Percentiles rank a stretch among this genome's conserved stretches.
Conservation (phyloP, 1,140 invertebrate genomes). For the Melipona quadrifasciata region DNA sequence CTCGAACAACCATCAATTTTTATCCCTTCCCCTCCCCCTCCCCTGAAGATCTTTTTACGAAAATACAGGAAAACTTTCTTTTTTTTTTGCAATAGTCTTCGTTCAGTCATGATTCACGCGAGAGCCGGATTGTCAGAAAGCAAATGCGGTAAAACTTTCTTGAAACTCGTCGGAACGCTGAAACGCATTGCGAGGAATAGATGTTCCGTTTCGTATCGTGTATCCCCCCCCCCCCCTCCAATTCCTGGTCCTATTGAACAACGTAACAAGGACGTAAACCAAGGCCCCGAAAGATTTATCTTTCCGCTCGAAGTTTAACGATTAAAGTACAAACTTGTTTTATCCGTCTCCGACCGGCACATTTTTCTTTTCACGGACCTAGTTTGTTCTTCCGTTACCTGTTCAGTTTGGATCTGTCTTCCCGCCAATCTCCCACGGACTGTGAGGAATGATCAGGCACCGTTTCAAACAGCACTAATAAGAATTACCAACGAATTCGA, state of each 20-base stretch:
- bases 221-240: not conserved
- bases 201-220: not conserved
- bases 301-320: conserved; percentile 35
- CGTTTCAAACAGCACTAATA: not conserved
- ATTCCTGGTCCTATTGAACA: conserved; percentile 9
- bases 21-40: not conserved
- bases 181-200: not conserved
- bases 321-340: conserved; percentile 30
- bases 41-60: not conserved
- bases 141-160: conserved; percentile 17
- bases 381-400: not conserved
- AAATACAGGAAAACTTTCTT: not conserved
- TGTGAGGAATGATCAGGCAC: not conserved
- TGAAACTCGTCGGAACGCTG: conserved; percentile 18
- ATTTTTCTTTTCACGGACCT: conserved; percentile 13
- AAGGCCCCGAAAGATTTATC: conserved; percentile 40
- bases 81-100: not conserved
- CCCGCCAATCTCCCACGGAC: not conserved
- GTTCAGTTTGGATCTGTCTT: conserved; percentile 1
- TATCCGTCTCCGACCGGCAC: conserved; percentile 6
- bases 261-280: conserved; percentile 14
- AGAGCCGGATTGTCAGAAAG: not conserved
- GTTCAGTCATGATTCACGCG: not conserved
- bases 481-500: not conserved
- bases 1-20: conserved; percentile 25